Evolutionary conservation across 2,797 vertebrate genomes (phyloP).

Genomic region (Vultur gryphus): DNA sequence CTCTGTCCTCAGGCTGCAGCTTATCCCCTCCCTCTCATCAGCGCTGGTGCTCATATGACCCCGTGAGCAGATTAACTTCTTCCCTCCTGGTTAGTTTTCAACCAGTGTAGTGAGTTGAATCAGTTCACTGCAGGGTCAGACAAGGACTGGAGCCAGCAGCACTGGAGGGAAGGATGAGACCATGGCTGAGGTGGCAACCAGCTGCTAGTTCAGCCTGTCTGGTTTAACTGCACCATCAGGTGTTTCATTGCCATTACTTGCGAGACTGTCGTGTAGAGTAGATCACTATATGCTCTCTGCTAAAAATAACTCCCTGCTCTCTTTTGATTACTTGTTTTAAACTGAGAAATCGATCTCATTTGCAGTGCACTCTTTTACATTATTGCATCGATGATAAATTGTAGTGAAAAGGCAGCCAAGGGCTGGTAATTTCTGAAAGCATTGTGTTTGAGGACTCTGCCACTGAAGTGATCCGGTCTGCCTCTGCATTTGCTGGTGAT

Average conservation of each 20-base stretch:
- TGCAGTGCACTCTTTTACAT: neutral
- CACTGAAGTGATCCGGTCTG: neutral
- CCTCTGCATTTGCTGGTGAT: neutral
- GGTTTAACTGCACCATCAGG: neutral
- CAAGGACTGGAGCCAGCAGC: neutral
- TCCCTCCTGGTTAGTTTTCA: neutral
- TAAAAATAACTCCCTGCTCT: neutral
- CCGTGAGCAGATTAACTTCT: neutral
- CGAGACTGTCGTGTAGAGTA: rapidly evolving
- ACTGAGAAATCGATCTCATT: neutral
- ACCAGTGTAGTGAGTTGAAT: neutral
- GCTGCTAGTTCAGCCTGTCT: neutral
- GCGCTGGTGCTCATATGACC: neutral
- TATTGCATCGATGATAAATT: neutral
- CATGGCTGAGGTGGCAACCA: neutral
- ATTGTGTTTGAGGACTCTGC: neutral
- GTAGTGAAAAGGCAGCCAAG: neutral
- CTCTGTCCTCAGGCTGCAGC: neutral
- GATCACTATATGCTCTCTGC: neutral
- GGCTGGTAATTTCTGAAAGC: neutral
- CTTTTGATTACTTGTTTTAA: neutral
- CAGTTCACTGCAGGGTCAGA: neutral
- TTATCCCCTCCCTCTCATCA: neutral
- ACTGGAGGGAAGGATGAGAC: neutral
- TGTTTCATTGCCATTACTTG: neutral